Evolutionary conservation across 2,113 vertebrate genomes (phyloP), one percentile per base, ranked within the genome.

Genomic region (Syngnathus typhle): DNA sequence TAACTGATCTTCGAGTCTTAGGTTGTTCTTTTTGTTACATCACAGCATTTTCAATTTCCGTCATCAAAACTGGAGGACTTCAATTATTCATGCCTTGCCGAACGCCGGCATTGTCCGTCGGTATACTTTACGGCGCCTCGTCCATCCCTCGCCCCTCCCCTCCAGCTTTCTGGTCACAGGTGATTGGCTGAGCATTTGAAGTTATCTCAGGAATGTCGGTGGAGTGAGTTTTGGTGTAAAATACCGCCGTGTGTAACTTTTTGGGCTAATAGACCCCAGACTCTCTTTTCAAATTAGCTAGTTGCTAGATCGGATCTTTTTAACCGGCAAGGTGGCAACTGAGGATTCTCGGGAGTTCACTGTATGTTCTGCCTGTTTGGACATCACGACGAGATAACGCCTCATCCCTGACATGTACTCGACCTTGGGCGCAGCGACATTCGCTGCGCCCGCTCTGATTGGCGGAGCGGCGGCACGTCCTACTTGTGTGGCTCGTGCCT

Each of bases 201-300:
- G 60, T 74, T 73, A 73, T 85, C 70, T 84, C 78, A 84, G 80
- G 80, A 87, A 85, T 84, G 63, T 66, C 64, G 68, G 55, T 60
- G 51, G 41, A 66, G 58, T 72, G 32, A 52, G 23, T 51, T 51
- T 64, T 71, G 36, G 54, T 71, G 67, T 69, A 59, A 70, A 64
- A 64, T 49, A 39, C 10, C 44, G 67, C 67, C 15, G 12, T 21
- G 9, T 39, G 59, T 60, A 37, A 60, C 23, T 11, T 39, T n/a
- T 39, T 56, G 13, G 13, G 13, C 13, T 21, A 11, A 11, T 52
- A 10, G n/a, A 52, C 23, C 37, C 3, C 27, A 32, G 27, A 3
- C 2, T 32, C 27, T 32, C 3, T 32, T 27, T 32, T 32, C 3
- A 32, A 32, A 32, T 32, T 3, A 32, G 27, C 27, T 32, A 32